Percentiles rank a stretch among this genome's conserved stretches.
phyloP scores from a whole-genome alignment of 1,140 invertebrate species.

The Saccostrea echinata region DNA sequence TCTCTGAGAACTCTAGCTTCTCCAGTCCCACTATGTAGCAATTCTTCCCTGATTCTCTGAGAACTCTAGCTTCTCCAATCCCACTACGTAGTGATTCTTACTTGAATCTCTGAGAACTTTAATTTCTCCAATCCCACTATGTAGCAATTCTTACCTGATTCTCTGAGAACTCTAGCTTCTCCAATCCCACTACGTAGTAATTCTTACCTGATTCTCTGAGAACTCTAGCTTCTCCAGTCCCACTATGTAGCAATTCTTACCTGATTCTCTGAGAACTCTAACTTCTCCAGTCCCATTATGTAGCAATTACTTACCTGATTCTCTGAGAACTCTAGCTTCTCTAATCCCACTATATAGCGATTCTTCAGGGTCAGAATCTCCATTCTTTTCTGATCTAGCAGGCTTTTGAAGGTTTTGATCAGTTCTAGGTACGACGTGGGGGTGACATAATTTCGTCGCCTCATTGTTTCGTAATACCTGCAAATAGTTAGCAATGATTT shows the following conservation, averaged over 20 bases:
- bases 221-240: slow-evolving; percentile 80
- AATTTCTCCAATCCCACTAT: slow-evolving; percentile 81
- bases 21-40: slow-evolving; percentile 82
- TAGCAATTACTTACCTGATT: slow-evolving; percentile 83
- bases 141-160: slow-evolving; percentile 83
- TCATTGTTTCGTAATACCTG: slow-evolving; percentile 78
- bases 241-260: slow-evolving; percentile 81
- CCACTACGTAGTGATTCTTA: slow-evolving; percentile 81
- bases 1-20: slow-evolving; percentile 79
- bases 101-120: slow-evolving; percentile 83
- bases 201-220: slow-evolving; percentile 82
- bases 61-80: slow-evolving; percentile 79
- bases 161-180: slow-evolving; percentile 80
- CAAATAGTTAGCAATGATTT: slow-evolving; percentile 15
- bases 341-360: slow-evolving; percentile 81
- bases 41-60: slow-evolving; percentile 85
- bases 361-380: slow-evolving; percentile 90
- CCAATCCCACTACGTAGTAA: slow-evolving; percentile 81
- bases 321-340: slow-evolving; percentile 79
- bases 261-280: slow-evolving; percentile 83
- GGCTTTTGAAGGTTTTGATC: slow-evolving; percentile 79
- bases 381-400: slow-evolving; percentile 77
- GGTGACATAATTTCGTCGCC: slow-evolving; percentile 78
- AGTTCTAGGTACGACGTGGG: slow-evolving; percentile 80
- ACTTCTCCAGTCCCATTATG: slow-evolving; percentile 81